phyloP scores from a whole-genome alignment of 2,888 invertebrate species.

The Drosophila recens region DNA sequence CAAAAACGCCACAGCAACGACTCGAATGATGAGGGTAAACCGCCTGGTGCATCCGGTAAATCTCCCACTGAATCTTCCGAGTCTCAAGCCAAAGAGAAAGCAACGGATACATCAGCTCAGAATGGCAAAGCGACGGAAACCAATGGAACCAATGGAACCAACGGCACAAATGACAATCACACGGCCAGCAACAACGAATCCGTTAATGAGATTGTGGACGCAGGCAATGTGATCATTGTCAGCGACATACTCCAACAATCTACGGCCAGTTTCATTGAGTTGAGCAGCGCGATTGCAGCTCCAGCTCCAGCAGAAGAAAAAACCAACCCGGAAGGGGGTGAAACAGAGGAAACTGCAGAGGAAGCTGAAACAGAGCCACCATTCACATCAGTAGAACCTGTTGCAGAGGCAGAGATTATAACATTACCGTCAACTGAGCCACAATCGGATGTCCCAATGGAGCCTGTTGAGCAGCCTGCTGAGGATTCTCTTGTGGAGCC shows the following conservation, averaged over 20 bases:
- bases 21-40: constrained; percentile 90
- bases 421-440: not conserved
- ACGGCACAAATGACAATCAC: constrained; percentile 5
- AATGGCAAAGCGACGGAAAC: constrained; percentile 48
- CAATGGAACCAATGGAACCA: constrained; percentile 31
- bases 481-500: not conserved
- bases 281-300: constrained; percentile 45
- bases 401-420: not conserved
- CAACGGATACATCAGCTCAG: constrained; percentile 29
- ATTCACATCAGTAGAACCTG: not conserved
- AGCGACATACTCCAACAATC: constrained; percentile 82
- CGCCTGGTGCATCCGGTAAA: constrained; percentile 61
- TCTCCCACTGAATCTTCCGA: constrained; percentile 20
- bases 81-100: constrained; percentile 28
- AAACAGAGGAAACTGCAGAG: not conserved
- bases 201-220: constrained; percentile 14
- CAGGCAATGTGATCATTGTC: constrained; percentile 74
- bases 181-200: not conserved
- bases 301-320: not conserved
- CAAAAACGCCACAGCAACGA: constrained; percentile 91
- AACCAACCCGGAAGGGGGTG: not conserved
- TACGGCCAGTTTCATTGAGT: constrained; percentile 75
- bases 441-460: too few relatives aligned
- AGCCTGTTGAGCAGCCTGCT: not conserved
- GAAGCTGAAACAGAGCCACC: not conserved